Percentiles rank a stretch among this genome's conserved stretches.
These are phyloP conservation scores for Rhamphomyia laevipes DNA, from an alignment of 2,888 invertebrate species.

Conservation along the genomic window DNA sequence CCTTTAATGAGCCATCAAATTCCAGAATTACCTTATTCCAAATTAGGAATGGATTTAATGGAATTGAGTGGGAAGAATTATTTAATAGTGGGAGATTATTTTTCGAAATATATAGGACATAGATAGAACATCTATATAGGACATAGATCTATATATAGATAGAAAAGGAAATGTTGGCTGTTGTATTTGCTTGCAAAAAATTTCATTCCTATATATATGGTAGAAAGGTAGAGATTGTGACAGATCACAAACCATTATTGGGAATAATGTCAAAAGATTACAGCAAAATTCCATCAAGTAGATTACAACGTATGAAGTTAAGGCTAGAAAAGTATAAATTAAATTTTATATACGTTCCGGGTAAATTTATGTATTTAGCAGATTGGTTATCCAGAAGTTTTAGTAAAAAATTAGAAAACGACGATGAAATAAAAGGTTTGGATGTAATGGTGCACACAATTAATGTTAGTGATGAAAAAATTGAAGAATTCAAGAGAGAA, in stretches of 20 bases:
- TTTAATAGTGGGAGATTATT: not conserved
- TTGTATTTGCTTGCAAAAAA: constrained; percentile 2
- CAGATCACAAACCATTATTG: not conserved
- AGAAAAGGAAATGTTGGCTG: not conserved
- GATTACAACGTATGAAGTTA: constrained; percentile 1
- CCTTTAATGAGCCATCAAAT: constrained; percentile 1
- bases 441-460: constrained; percentile 7
- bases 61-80: not conserved
- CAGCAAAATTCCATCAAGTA: not conserved
- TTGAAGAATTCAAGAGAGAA: constrained; percentile 4
- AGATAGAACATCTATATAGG: too few species aligned
- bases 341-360: too few species aligned
- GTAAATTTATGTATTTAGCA: too few species aligned
- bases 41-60: too few species aligned
- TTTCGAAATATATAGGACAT: constrained; percentile 5
- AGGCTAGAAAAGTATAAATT: too few species aligned
- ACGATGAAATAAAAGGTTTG: constrained; percentile 4
- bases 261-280: not conserved
- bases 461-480: constrained; percentile 6
- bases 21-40: too few species aligned
- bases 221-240: constrained; percentile 1
- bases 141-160: not conserved
- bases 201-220: constrained; percentile 2
- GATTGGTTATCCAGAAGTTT: too few species aligned
- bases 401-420: constrained; percentile 5